phyloP scores from a whole-genome alignment of 2,797 vertebrate genomes.

The Lagodon rhomboides region DNA sequence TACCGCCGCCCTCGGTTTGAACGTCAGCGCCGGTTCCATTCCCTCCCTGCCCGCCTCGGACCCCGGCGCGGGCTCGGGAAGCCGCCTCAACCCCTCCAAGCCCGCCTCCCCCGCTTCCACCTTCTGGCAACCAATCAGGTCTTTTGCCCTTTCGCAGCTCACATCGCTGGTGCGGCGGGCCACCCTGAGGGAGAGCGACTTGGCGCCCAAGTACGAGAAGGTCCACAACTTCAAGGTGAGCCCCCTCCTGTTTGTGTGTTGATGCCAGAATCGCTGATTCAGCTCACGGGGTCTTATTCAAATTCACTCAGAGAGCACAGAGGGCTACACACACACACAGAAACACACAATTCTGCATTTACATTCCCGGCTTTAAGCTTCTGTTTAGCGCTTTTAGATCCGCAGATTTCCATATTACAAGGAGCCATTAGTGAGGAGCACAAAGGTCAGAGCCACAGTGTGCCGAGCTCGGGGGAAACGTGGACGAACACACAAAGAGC shows the following conservation, averaged over 20 bases:
- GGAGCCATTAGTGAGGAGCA: conserved; percentile 28
- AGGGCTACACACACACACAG: conserved; percentile 5
- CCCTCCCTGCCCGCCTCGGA: conserved; percentile 57
- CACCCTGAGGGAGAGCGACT: conserved; percentile 97
- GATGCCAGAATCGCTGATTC: conserved; percentile 56
- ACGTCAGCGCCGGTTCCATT: conserved; percentile 64
- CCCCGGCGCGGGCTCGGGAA: conserved; percentile 10
- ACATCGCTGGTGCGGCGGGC: conserved; percentile 97
- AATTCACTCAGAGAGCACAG: conserved; percentile 49
- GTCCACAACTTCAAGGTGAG: conserved; percentile 99
- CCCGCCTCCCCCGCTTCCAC: conserved; percentile 87
- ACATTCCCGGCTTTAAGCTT: conserved; percentile 1
- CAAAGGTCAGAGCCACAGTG: conserved; percentile 38
- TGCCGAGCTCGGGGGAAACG: conserved; percentile 24
- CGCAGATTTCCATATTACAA: conserved; percentile 32
- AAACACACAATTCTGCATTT: conserved; percentile 15
- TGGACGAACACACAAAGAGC: conserved; percentile 27
- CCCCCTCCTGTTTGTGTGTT: conserved; percentile 20
- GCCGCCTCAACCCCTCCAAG: conserved; percentile 81
- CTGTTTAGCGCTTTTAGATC: conserved; percentile 18
- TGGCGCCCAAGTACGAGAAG: conserved; percentile 97
- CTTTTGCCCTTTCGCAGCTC: conserved; percentile 99
- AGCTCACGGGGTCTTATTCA: conserved; percentile 64
- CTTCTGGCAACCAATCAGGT: conserved; percentile 98
- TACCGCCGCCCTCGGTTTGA: conserved; percentile 89